Conservation (phyloP, 2,888 invertebrate species). For the Leptopilina drosophilae region DNA sequence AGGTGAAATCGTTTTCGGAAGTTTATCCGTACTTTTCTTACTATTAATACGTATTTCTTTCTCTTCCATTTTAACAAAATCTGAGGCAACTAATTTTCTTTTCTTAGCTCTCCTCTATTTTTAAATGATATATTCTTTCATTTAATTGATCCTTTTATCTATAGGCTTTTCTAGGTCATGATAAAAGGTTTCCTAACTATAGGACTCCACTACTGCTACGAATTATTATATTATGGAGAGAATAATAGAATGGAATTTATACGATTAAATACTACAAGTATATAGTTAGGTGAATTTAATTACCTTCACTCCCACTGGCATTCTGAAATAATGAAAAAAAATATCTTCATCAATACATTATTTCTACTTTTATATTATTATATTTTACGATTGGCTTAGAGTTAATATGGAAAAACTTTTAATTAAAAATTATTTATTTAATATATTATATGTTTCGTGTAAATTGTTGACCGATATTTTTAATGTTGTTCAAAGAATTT, state of each 20-base stretch:
- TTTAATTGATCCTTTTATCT: constrained; percentile 6
- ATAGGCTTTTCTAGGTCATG: not conserved
- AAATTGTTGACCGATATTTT: no score
- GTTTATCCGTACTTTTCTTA: constrained; percentile 19
- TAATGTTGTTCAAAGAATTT: no score
- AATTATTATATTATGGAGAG: not conserved
- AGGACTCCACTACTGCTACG: constrained; percentile 1
- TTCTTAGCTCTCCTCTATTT: constrained; percentile 10
- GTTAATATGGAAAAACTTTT: no score
- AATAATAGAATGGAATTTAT: not conserved
- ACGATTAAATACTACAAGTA: constrained; percentile 21
- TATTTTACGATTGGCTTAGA: no score
- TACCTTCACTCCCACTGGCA: constrained; percentile 68
- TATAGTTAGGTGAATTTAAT: constrained; percentile 47
- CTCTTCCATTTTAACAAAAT: not conserved
- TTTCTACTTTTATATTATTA: not conserved
- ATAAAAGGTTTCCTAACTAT: constrained; percentile 4
- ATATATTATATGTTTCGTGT: no score
- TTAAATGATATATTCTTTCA: constrained; percentile 6
- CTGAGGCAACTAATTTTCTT: constrained; percentile 19
- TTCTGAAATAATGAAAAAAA: constrained; percentile 63
- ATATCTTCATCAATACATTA: constrained; percentile 30
- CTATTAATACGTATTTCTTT: constrained; percentile 5
- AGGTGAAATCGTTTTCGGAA: not conserved
- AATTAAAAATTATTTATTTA: no score